Evolutionary conservation across 2,888 invertebrate species (phyloP), one percentile per base, ranked within the genome.

Genomic region (Pinctada fucata): DNA sequence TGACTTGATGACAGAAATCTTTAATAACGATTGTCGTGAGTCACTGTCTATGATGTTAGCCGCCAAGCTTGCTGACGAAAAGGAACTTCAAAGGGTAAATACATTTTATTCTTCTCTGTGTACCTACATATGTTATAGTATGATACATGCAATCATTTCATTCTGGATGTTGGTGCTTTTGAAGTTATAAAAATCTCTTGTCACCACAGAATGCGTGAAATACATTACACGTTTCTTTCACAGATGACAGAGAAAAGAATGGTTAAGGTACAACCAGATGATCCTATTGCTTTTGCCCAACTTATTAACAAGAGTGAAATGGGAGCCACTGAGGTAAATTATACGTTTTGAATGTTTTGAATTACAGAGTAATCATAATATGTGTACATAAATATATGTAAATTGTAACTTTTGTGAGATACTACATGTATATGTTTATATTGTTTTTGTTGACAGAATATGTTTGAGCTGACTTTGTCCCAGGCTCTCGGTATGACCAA

Each of bases 381-480:
- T 58, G 63, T 58, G 63, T 58, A 10, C 63, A 8, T n/a, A 58
- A 58, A 58, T 58, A 58, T 58, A 10, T 58, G 63, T 58, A 58
- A 58, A 8, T 58, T 58, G n/a, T 58, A 58, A 58, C n/a, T 8
- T 10, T 58, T n/a, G 63, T n/a, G 8, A 58, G 63, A 58, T n/a
- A 58, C 8, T 58, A 58, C n/a, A 10, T 58, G 31, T 31, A 31
- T 10, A 31, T 74, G 47, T 31, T 31, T 51, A 16, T 13, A 2
- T 31, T 8, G 63, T 70, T 63, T 80, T 50, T 82, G n/a, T 73
- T 85, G 89, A n/a, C 86, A 94, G 92, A 94, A 99, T 92, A 96
- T 99, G 86, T 99, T 99, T 93, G 99, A 99, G 92, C 95, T 97
- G 66, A 97, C 98, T 69, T 94, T 99, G 82, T 96, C 95, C 79